Evolutionary conservation across 2,113 vertebrate species (phyloP).

Genomic region (Solea senegalensis): DNA sequence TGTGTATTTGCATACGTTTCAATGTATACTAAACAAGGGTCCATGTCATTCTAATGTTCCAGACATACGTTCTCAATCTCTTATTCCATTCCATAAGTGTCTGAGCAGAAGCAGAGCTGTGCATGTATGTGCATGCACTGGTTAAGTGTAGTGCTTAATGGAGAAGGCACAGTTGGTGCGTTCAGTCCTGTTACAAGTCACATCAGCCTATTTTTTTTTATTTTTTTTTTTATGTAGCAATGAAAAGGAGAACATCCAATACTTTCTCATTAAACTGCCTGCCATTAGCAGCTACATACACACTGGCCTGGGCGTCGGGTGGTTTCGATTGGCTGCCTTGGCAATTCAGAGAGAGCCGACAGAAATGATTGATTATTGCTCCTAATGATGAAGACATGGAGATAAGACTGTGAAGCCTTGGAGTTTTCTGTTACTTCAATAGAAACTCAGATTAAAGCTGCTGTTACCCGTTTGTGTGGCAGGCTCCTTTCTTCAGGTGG

Average conservation of each 20-base stretch:
- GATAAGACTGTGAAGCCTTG: neutral
- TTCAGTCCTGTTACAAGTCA: neutral
- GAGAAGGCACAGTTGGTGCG: no score
- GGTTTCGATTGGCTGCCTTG: slow-evolving; percentile 5
- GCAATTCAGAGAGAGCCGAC: neutral
- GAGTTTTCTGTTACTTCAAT: slow-evolving; percentile 1
- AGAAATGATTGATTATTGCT: slow-evolving; percentile 26
- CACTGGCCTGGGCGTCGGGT: neutral
- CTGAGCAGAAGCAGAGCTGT: no score
- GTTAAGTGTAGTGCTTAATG: no score
- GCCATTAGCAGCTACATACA: neutral
- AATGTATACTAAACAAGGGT: no score
- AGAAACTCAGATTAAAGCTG: slow-evolving; percentile 1
- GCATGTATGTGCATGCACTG: no score
- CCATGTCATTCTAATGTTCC: no score
- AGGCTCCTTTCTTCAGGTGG: slow-evolving; percentile 83
- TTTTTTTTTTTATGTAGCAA: neutral
- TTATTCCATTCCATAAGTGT: no score
- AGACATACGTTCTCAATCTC: no score
- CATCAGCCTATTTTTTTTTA: neutral
- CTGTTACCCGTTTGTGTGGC: slow-evolving; percentile 84
- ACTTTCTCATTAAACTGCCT: neutral
- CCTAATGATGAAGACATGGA: slow-evolving; percentile 12
- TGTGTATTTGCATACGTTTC: no score
- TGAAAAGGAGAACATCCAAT: neutral